Base-by-base conservation (phyloP, 35 echinoderm and acorn worm genomes). In the Chiridota heheva region DNA sequence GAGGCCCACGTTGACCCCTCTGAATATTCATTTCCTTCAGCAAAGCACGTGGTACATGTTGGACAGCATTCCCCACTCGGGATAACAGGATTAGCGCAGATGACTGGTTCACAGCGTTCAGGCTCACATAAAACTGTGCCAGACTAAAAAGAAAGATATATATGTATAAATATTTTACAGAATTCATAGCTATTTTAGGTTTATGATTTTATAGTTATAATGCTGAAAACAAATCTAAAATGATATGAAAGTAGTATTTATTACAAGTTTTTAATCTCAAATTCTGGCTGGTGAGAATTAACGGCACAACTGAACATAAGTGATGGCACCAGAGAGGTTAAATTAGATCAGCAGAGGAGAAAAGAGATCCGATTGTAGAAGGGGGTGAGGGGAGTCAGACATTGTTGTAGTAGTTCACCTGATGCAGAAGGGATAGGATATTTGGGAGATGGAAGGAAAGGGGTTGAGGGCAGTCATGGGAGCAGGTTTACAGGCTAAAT, bases 1-100 rank as follows among this genome's bases (percentile, higher is more conserved):
- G 81, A 85, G 44, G 29, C 47, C 88, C 88, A 91, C 5, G 36
- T 58, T 47, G 53, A 55, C 5, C 90, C 90, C 39, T 92, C 90
- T 45, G 29, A 17, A 42, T 87, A 87, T 55, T 87, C 76, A 7
- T 40, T 40, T 49, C 89, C 89, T 63, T 86, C 66, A 29, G 76
- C 76, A 16, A 43, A 44, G 67, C 90, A 87, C 40, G 48, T 63
- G 1, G 69, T 6, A 85, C 82, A 85, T 17, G 36, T 48, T 24
- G 59, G 58, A 73, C 90, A 92, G 65, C 90, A 92, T 28, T 82
- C 56, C 26, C 76, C 82, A 5, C 16, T 26, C 2, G 29, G 25
- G 22, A n/a, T 24, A 5, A 70, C 26, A 3, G 90, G 68, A 45
- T 87, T 92, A 6, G 44, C n/a, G 58, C 90, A 92, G 20, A 32